Evolutionary conservation across 1,140 invertebrate species (phyloP), one percentile per base, ranked within the genome.

Genomic region (Eumaeus atala): DNA sequence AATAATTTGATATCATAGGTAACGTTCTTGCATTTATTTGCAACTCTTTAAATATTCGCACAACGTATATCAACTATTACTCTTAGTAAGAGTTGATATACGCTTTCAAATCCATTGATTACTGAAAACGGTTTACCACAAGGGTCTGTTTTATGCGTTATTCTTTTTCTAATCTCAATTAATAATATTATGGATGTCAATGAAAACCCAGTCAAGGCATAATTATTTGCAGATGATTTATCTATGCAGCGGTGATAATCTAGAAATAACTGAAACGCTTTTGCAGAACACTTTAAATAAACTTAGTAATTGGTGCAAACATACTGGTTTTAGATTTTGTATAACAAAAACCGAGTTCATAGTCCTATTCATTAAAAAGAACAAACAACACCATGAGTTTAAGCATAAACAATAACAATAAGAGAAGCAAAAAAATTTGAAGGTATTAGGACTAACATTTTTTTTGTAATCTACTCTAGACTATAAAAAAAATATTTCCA

Each of bases 61-160:
- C n/a, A n/a, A n/a, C n/a, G n/a, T n/a, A n/a, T n/a, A n/a, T n/a
- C n/a, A n/a, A n/a, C 51, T 12, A 64, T 64, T 36, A 60, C n/a
- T n/a, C n/a, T n/a, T 37, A 48, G 55, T 64, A 7, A 64, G 48
- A 52, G 36, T 64, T 35, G 48, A 58, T 51, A 17, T 48, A 58
- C 36, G 9, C 7, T 58, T 38, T 64, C 62, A 21, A 36, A 58
- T 21, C 18, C 37, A 17, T 17, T 42, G 10, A 9, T 35, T 28
- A 58, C 51, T n/a, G 62, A 64, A 53, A 64, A 64, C 47, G 62
- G 62, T 8, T 36, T 64, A 10, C 62, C 62, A 17, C 58, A 60
- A 53, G 62, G 58, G 11, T 64, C 58, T 8, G 62, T 64, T 7
- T 42, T 64, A 2, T 61, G 62, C 52, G 55, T 64, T 14, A 55